Evolutionary conservation across 2,888 invertebrate species (phyloP).

Genomic region (Orchestes rusci): DNA sequence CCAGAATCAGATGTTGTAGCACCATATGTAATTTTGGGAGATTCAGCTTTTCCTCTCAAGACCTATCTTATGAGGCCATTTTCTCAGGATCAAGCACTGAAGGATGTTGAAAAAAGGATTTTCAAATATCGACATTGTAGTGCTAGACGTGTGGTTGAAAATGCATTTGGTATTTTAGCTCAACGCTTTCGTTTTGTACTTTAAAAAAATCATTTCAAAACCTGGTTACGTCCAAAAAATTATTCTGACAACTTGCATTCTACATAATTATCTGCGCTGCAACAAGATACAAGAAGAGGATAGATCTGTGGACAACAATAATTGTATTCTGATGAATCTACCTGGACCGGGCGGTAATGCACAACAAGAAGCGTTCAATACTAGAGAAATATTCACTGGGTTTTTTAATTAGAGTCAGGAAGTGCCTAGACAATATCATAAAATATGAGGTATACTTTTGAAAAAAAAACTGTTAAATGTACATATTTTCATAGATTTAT

Average conservation of each 20-base stretch:
- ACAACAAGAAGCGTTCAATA: constrained; percentile 14
- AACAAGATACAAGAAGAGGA: too few species aligned
- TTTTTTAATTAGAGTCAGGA: too few species aligned
- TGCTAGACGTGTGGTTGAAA: not conserved
- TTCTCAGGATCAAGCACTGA: constrained; percentile 3
- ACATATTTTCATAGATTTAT: too few species aligned
- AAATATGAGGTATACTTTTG: too few species aligned
- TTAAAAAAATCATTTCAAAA: not conserved
- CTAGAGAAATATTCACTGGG: constrained; percentile 11
- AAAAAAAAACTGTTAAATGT: too few species aligned
- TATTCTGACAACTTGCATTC: constrained; percentile 7
- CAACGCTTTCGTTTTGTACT: not conserved
- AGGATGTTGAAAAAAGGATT: not conserved
- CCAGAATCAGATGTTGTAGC: constrained; percentile 10
- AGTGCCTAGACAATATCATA: too few species aligned
- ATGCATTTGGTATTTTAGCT: not conserved
- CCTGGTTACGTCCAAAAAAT: constrained; percentile 2
- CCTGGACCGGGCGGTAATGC: constrained; percentile 14
- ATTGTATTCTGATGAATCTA: constrained; percentile 13
- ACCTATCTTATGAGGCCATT: constrained; percentile 23
- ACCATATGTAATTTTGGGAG: constrained; percentile 17
- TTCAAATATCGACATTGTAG: not conserved
- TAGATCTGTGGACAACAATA: constrained; percentile 9
- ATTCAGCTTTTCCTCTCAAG: constrained; percentile 19
- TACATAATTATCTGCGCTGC: constrained; percentile 3